Evolutionary conservation across 2,797 vertebrate species (phyloP).

Genomic region (Anguilla obscura): DNA sequence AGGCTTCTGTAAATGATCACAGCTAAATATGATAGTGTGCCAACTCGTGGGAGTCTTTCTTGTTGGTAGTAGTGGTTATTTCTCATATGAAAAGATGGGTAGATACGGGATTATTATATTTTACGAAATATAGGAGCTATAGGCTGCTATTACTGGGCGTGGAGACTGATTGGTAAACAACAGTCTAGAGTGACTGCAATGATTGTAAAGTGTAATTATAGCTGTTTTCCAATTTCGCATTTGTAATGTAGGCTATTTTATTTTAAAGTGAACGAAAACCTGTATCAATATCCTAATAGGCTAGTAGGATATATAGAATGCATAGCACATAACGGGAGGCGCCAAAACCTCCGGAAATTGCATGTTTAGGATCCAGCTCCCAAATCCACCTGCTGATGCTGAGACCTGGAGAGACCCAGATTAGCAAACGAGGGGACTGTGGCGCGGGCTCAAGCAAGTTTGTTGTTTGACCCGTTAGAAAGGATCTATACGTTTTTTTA

Average conservation of each 20-base stretch:
- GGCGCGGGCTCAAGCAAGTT: background rate
- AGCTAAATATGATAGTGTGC: background rate
- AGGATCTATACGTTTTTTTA: background rate
- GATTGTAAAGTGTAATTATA: background rate
- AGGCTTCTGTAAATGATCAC: background rate
- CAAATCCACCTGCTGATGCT: constrained; percentile 23
- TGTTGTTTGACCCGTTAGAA: background rate
- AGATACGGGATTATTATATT: background rate
- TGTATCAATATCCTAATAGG: background rate
- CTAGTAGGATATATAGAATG: no score
- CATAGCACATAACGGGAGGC: background rate
- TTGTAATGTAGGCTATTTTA: background rate
- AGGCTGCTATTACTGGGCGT: background rate
- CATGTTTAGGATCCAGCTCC: background rate
- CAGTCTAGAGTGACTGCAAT: no score
- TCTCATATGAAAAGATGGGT: background rate
- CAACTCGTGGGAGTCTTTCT: background rate
- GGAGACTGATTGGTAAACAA: background rate
- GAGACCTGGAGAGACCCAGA: background rate
- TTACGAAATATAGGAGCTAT: background rate
- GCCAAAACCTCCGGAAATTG: background rate
- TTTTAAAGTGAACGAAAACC: background rate
- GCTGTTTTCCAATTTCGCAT: background rate
- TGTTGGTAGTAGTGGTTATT: background rate
- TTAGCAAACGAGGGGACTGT: background rate